Evolutionary conservation across 2,888 invertebrate genomes (phyloP).

Genomic region (Lasioglossum villosulum): DNA sequence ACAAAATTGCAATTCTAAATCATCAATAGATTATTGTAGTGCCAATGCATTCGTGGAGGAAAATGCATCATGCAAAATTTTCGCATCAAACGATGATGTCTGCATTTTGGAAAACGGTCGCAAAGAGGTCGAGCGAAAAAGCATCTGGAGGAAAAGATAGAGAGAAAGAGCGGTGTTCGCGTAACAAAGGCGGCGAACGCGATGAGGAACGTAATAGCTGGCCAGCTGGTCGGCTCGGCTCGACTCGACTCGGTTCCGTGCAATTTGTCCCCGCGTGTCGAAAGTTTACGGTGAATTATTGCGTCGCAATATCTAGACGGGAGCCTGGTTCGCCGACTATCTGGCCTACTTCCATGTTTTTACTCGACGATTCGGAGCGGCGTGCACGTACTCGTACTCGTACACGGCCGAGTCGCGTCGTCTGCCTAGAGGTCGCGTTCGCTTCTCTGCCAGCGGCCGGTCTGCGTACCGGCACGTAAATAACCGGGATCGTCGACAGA

Average conservation of each 20-base stretch:
- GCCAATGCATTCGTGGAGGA: no score
- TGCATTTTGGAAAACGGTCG: conserved; percentile 8
- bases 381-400: conserved; percentile 32
- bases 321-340: conserved; percentile 74
- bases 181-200: conserved; percentile 38
- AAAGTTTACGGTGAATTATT: conserved; percentile 81
- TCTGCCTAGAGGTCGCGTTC: conserved; percentile 45
- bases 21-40: no score
- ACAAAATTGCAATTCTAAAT: no score
- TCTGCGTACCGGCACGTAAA: conserved; percentile 49
- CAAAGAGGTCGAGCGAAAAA: conserved; percentile 4
- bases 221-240: conserved; percentile 7
- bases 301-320: conserved; percentile 80
- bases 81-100: no score
- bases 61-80: no score
- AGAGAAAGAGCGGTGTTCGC: conserved; percentile 18
- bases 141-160: neutral
- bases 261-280: conserved; percentile 78
- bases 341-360: conserved; percentile 82
- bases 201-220: conserved; percentile 24
- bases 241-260: conserved; percentile 54
- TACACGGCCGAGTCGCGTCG: conserved; percentile 29
- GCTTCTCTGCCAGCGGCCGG: conserved; percentile 33
- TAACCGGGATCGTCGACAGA: conserved; percentile 36
- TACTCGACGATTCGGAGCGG: conserved; percentile 73